phyloP scores from a whole-genome alignment of 2,888 invertebrate genomes.

The Plebejus argus region DNA sequence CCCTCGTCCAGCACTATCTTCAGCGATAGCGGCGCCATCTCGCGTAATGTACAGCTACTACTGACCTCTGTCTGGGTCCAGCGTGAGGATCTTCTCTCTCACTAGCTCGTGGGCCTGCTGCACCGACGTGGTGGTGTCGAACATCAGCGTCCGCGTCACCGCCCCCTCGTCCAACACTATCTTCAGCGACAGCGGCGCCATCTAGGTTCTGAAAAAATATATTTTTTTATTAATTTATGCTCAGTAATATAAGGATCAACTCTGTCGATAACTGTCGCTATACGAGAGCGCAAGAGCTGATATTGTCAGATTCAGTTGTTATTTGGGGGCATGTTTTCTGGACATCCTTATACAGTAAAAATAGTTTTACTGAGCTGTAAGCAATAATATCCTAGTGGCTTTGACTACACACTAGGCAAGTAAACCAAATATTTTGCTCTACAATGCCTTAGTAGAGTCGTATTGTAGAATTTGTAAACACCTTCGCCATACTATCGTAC shows the following conservation, averaged over 20 bases:
- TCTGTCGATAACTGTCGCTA: not conserved
- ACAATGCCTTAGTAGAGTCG: not conserved
- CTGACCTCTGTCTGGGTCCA: conserved; percentile 92
- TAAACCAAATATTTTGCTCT: not conserved
- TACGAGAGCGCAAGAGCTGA: not conserved
- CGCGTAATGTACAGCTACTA: conserved; percentile 58
- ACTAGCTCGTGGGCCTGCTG: conserved; percentile 95
- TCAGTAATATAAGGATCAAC: not conserved
- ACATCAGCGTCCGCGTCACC: conserved; percentile 97
- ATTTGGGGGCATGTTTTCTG: not conserved
- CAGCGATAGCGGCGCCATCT: conserved; percentile 83
- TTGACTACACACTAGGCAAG: no score
- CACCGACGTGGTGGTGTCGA: conserved; percentile 94
- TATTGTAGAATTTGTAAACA: not conserved
- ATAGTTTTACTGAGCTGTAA: not conserved
- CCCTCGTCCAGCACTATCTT: conserved; percentile 92
- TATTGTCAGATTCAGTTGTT: not conserved
- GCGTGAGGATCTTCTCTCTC: conserved; percentile 93
- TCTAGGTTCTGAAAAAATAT: conserved; percentile 46
- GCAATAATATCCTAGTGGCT: no score
- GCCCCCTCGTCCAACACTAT: conserved; percentile 91
- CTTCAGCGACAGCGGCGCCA: conserved; percentile 89
- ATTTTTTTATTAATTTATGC: not conserved
- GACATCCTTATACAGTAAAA: not conserved
- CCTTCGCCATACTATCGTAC: not conserved